phyloP scores from a whole-genome alignment of 1,140 invertebrate species.

The Pseudomyrmex pallidus region DNA sequence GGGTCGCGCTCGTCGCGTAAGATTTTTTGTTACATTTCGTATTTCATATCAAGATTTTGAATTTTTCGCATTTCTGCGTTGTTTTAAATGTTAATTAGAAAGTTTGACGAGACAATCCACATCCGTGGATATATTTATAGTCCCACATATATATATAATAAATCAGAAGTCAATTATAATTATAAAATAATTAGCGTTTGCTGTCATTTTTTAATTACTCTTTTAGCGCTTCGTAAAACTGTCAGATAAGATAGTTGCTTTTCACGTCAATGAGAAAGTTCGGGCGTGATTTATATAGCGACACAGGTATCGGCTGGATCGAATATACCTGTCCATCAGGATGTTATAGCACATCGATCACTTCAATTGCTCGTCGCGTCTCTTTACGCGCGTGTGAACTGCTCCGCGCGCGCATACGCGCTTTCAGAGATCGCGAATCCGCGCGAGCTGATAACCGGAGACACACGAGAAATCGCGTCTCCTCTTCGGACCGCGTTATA shows the following conservation, averaged over 20 bases:
- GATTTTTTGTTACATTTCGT: not conserved
- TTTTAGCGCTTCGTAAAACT: not conserved
- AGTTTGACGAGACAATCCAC: not conserved
- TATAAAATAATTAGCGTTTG: not conserved
- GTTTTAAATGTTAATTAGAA: not conserved
- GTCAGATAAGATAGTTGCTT: no score
- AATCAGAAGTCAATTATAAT: not conserved
- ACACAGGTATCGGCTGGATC: not conserved
- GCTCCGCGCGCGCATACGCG: no score
- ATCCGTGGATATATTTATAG: no score
- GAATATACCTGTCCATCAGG: not conserved
- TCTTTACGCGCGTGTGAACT: not conserved
- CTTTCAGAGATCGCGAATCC: not conserved
- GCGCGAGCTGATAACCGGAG: not conserved
- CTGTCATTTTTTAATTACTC: not conserved
- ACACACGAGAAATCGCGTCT: constrained; percentile 30
- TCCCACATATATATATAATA: not conserved
- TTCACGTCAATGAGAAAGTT: not conserved
- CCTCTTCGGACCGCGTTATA: constrained; percentile 27
- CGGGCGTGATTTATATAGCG: not conserved
- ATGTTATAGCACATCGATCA: constrained; percentile 32
- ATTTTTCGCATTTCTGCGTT: not conserved
- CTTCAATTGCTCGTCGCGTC: constrained; percentile 18
- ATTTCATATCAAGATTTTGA: not conserved
- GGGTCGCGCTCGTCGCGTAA: not conserved